Percentiles rank a stretch among this genome's conserved stretches.
Conservation (phyloP, 1,140 invertebrate species). For the Monochamus saltuarius region DNA sequence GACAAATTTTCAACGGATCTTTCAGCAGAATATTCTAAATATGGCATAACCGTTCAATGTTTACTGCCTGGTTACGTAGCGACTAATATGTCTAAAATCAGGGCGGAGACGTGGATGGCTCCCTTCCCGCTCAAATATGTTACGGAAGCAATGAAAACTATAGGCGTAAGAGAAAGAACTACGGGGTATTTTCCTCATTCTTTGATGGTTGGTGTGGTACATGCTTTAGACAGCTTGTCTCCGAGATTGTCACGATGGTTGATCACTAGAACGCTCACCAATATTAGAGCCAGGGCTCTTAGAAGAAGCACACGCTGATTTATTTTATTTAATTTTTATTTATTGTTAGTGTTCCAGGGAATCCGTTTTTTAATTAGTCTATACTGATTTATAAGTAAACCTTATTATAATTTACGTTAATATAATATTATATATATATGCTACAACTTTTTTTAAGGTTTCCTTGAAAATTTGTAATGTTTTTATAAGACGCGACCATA, state of each 20-base stretch:
- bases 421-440: too few species aligned
- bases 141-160: constrained; percentile 69
- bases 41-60: constrained; percentile 82
- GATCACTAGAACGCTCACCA: constrained; percentile 62
- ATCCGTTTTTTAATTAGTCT: too few species aligned
- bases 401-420: too few species aligned
- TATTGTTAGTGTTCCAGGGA: background rate
- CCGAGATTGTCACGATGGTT: constrained; percentile 60
- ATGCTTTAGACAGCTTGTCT: constrained; percentile 55
- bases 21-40: constrained; percentile 72
- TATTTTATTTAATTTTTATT: background rate
- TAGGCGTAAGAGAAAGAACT: constrained; percentile 72
- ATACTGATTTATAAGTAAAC: too few species aligned
- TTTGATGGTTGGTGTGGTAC: constrained; percentile 62
- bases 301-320: constrained; percentile 34
- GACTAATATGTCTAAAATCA: constrained; percentile 90
- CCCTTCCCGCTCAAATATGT: constrained; percentile 80
- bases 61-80: constrained; percentile 87
- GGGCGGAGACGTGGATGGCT: constrained; percentile 73
- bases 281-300: constrained; percentile 57
- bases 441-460: too few species aligned
- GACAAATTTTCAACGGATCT: constrained; percentile 82
- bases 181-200: constrained; percentile 79
- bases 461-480: too few species aligned
- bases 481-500: too few species aligned